phyloP scores from a whole-genome alignment of 1,140 invertebrate genomes.

The Sminthurides bifidus region DNA sequence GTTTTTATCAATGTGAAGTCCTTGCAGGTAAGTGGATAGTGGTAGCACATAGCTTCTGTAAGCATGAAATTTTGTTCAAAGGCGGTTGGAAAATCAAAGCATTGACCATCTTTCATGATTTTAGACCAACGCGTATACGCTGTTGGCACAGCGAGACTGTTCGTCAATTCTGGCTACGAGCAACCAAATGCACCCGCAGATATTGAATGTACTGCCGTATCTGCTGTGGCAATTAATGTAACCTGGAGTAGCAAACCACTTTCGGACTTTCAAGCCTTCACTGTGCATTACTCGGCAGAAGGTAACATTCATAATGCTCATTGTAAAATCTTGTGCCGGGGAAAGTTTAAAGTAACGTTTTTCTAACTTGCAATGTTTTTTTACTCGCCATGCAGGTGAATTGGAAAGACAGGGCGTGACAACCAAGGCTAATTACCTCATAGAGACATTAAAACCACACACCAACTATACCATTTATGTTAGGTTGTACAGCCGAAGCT shows the following conservation, averaged over 20 bases:
- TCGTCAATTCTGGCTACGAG: conserved; percentile 10
- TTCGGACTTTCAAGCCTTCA: conserved; percentile 7
- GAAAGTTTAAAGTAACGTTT: background rate
- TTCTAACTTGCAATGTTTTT: background rate
- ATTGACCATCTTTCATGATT: conserved; percentile 4
- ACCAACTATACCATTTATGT: conserved; percentile 29
- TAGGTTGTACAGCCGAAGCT: conserved; percentile 15
- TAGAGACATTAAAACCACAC: conserved; percentile 18
- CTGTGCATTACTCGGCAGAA: conserved; percentile 17
- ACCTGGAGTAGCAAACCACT: conserved; percentile 10
- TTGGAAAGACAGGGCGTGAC: conserved; percentile 25
- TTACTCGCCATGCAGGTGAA: conserved; percentile 9
- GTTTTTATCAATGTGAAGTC: conserved; percentile 30
- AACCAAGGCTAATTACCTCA: conserved; percentile 6
- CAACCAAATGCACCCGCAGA: conserved; percentile 17
- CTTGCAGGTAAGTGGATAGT: conserved; percentile 5
- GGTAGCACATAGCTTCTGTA: too few relatives aligned
- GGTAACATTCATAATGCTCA: conserved; percentile 1
- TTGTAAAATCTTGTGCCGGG: background rate
- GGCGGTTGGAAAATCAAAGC: background rate
- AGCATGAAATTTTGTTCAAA: background rate
- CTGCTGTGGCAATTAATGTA: conserved; percentile 12
- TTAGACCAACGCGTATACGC: conserved; percentile 17
- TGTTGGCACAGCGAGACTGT: conserved; percentile 22
- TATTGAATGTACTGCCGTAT: conserved; percentile 9